phyloP scores from a whole-genome alignment of 53 echinoderm and acorn worm genomes.

The Luidia sarsii region DNA sequence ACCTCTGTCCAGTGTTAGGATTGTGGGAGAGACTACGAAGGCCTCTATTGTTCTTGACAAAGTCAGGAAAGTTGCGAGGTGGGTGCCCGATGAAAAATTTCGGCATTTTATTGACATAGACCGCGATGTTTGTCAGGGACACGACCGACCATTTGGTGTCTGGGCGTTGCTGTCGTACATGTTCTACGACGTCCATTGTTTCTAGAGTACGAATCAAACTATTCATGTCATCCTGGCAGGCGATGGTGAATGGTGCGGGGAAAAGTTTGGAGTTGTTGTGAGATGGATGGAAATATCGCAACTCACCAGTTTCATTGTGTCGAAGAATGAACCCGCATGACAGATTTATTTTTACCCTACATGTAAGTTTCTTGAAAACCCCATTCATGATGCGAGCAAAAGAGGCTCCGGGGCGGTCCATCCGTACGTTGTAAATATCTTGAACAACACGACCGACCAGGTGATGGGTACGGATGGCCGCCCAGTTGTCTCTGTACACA shows the following conservation, averaged over 20 bases:
- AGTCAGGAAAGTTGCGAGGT: not conserved
- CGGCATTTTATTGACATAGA: constrained; percentile 41
- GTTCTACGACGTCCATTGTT: constrained; percentile 1
- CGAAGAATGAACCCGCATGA: constrained; percentile 32
- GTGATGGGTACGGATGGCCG: constrained; percentile 9
- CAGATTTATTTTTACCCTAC: constrained; percentile 12
- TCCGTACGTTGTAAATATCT: constrained; percentile 33
- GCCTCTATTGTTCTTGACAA: constrained; percentile 15
- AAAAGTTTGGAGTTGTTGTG: constrained; percentile 38
- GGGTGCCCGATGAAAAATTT: not conserved
- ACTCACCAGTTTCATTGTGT: constrained; percentile 3
- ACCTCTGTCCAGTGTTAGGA: not conserved
- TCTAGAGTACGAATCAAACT: not conserved
- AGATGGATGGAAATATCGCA: constrained; percentile 34
- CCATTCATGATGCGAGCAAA: not conserved
- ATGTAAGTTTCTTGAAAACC: not conserved
- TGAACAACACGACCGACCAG: not conserved
- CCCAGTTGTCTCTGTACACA: constrained; percentile 14
- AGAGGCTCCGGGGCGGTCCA: not conserved
- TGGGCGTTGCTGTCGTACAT: constrained; percentile 24
- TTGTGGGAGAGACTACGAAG: not conserved
- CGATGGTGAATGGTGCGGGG: not conserved
- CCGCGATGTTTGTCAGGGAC: constrained; percentile 23
- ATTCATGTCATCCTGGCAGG: not conserved
- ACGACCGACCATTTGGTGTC: constrained; percentile 55